Conservation (phyloP, 2,888 invertebrate genomes). For the Acronicta alni region DNA sequence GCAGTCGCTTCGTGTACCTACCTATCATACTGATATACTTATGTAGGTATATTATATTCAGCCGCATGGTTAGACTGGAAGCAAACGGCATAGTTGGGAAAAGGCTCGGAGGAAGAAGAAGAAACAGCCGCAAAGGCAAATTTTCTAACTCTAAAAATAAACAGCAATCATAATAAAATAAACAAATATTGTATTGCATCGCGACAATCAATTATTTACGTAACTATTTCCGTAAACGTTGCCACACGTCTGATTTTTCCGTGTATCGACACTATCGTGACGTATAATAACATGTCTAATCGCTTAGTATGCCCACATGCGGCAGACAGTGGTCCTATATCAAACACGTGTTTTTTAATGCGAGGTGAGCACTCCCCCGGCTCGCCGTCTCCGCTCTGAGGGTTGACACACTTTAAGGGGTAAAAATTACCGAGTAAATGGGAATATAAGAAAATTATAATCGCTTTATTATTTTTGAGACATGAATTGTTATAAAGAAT, state of each 20-base stretch:
- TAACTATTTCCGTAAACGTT: constrained; percentile 10
- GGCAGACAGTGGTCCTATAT: constrained; percentile 62
- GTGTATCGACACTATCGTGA: constrained; percentile 26
- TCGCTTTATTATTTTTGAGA: no score
- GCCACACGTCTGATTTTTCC: constrained; percentile 2
- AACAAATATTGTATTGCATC: background rate
- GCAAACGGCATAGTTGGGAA: no score
- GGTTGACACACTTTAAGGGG: constrained; percentile 29
- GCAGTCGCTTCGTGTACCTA: no score
- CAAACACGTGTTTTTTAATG: constrained; percentile 71
- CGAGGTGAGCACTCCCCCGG: constrained; percentile 52
- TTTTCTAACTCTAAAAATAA: background rate
- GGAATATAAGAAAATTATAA: constrained; percentile 15
- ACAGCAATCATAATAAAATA: background rate
- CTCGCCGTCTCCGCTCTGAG: constrained; percentile 12
- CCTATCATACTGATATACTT: no score
- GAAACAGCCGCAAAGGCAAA: background rate
- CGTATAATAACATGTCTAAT: constrained; percentile 26
- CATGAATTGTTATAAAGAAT: no score
- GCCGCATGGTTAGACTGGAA: no score
- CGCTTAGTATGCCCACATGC: constrained; percentile 50
- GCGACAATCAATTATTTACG: background rate
- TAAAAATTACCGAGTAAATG: constrained; percentile 27
- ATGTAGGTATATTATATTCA: no score
- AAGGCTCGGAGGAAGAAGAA: no score